Base-by-base conservation (phyloP, 2,113 vertebrate genomes). In the Chauna torquata region DNA sequence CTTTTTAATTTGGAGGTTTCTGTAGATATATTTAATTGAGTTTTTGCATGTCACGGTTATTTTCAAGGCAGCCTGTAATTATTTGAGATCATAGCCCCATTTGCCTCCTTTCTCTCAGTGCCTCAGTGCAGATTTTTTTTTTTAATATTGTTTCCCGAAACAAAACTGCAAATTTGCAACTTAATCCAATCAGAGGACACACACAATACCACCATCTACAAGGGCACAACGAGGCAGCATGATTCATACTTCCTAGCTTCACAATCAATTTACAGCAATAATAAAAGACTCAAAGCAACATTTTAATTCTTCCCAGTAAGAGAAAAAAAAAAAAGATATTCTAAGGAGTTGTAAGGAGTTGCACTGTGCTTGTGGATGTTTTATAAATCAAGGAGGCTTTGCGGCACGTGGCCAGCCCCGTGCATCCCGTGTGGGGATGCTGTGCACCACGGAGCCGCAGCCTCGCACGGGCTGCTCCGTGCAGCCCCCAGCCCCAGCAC, bases 31-130 rank as follows among this genome's bases (percentile, higher is more conserved):
- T 72, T 91, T 95, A 95, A 96, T 90, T 93, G 94, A 76, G 95
- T 88, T 95, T 77, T 32, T 80, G 55, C 85, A 14, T 0, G 9
- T 69, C 82, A 77, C 0, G 4, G 75, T 65, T 86, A 27, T 83
- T 95, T 92, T 61, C 68, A 22, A 84, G 45, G 92, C 93, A 90
- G 88, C 45, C 59, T 54, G 76, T 75, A 96, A 96, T 95, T 93
- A 83, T 82, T 55, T 49, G 85, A 84, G 75, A 92, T 57, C 4
- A 3, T 11, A 27, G 80, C 24, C n/a, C 42, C 30, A 52, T 42
- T 88, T 55, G 3, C 38, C 55, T 74, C 83, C 78, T 86, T 82
- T 49, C 32, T 55, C 82, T 62, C 87, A 24, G 65, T 45, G 36
- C 61, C 42, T 42, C 42, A 42, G 42, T 42, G 42, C 42, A 42